A percentile compares a stretch with the other conserved stretches of the same genome.
Evolutionary conservation across 2,797 vertebrate genomes (phyloP).

Genomic region (Sylvia borin): DNA sequence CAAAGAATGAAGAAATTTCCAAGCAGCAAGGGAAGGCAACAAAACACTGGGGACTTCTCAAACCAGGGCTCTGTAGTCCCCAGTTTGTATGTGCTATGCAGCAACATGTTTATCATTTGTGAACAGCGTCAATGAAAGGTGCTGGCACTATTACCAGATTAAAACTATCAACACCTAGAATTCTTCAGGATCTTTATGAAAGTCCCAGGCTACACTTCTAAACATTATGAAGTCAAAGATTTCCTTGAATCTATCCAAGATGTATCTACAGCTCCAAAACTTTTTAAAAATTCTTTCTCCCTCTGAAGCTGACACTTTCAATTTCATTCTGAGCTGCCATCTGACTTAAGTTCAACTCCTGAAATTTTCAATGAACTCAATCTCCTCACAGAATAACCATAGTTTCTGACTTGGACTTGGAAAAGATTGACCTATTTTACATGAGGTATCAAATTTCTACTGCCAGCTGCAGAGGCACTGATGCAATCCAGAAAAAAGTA

Average conservation of each 20-base stretch:
- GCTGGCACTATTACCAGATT: background rate
- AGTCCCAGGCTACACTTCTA: background rate
- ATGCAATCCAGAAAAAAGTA: background rate
- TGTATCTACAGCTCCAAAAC: background rate
- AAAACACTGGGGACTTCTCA: background rate
- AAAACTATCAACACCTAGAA: background rate
- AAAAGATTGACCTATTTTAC: background rate
- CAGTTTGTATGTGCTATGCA: accelerated
- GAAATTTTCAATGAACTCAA: background rate
- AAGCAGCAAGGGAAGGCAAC: background rate
- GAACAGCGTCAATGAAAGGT: background rate
- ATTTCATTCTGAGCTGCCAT: background rate
- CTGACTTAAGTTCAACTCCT: background rate
- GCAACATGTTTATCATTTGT: background rate
- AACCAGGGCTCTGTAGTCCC: background rate
- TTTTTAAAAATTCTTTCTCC: accelerated
- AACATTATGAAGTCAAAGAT: background rate
- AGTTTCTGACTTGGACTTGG: background rate
- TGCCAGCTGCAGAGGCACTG: background rate
- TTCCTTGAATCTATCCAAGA: background rate
- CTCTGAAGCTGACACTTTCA: accelerated
- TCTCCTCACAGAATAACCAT: background rate
- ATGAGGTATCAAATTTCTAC: background rate
- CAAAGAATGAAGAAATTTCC: background rate
- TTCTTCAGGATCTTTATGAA: background rate